These are phyloP conservation scores for Temnothorax nylanderi DNA, from an alignment of 1,140 invertebrate species.

Conservation along the genomic window DNA sequence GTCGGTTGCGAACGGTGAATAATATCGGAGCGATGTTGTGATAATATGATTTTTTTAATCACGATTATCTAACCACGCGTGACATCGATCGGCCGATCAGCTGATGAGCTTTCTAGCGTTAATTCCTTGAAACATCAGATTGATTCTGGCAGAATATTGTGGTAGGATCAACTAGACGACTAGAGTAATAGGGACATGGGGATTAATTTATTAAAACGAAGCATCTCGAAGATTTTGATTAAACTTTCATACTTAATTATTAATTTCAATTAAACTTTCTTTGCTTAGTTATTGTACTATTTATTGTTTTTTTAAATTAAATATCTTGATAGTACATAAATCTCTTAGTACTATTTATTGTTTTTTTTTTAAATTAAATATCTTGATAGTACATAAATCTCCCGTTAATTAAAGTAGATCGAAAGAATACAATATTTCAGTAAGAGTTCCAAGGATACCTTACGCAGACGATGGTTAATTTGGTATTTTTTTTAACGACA, in stretches of 20 bases:
- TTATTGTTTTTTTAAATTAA: background rate
- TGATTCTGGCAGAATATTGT: background rate
- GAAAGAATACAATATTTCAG: background rate
- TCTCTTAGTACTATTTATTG: background rate
- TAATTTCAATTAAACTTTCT: background rate
- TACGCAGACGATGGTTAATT: background rate
- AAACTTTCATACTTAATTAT: conserved; percentile 10
- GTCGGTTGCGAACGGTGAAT: background rate
- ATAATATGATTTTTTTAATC: conserved; percentile 47
- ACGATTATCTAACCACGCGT: conserved; percentile 29
- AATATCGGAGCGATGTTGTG: background rate
- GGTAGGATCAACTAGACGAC: background rate
- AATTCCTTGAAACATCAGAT: background rate
- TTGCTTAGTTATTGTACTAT: background rate
- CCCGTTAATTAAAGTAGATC: background rate
- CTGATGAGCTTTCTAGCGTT: conserved; percentile 21
- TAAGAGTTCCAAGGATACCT: background rate
- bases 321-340: background rate
- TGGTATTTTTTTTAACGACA: background rate
- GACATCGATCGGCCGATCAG: conserved; percentile 39
- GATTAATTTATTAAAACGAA: background rate
- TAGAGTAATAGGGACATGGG: background rate
- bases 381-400: background rate
- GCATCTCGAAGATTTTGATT: background rate
- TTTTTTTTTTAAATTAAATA: background rate